Evolutionary conservation across 1,140 invertebrate genomes (phyloP), one percentile per base, ranked within the genome.

Genomic region (Limonius californicus): DNA sequence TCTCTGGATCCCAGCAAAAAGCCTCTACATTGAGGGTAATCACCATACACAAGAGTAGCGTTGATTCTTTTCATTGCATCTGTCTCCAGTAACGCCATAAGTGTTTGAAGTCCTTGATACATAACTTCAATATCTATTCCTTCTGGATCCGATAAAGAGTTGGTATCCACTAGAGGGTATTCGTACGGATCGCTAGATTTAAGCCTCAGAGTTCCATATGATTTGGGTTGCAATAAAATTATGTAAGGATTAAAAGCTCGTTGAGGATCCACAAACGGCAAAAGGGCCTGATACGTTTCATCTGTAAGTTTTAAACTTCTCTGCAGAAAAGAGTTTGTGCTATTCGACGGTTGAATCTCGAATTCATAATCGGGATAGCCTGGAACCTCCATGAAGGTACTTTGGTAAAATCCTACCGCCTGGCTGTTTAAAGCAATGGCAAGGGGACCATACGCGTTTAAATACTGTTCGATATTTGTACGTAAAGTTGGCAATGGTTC

Each of bases 91-190:
- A 91, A 73, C 23, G 81, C 73, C 15, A 88, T 76, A 0, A 84
- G 78, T 11, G 79, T 75, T 65, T 84, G 82, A 0, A 87, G 71
- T 11, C 83, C 84, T 78, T 82, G 76, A 42, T 85, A 80, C 0
- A 89, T 78, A n/a, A 86, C 81, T 61, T 84, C 78, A 30, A 88
- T 68, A 68, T 91, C 89, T 19, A 86, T 82, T 1, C 81, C 59
- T 21, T 62, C 57, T 6, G 61, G 76, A 71, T 89, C 76, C 2
- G 80, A 75, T 45, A 89, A 85, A 67, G 91, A 93, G 61, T 90
- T 90, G 0, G 91, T 85, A 68, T 91, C 83, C 15, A 96, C 86
- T 12, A 85, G 73, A 0, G 94, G 94, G 68, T 89, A 85, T 15
- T 84, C 81, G 45, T 83, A 82, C 0, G 90, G 89, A 78, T 92